Evolutionary conservation across 2,797 vertebrate species (phyloP).

Genomic region (Pangasius macronema): DNA sequence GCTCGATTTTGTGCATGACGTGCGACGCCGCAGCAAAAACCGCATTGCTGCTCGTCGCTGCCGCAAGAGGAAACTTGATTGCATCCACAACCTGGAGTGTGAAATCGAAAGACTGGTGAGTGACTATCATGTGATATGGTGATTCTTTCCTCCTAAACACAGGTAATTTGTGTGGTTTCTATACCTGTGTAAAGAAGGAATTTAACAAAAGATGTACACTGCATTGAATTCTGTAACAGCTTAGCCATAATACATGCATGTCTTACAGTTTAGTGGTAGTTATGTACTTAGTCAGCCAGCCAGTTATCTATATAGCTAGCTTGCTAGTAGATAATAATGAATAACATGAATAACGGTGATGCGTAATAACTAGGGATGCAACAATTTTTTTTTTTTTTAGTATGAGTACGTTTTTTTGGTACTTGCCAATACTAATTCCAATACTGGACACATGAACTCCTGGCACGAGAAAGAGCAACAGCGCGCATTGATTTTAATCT

Average conservation of each 20-base stretch:
- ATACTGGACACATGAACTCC: background rate
- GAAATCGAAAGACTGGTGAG: conserved; percentile 95
- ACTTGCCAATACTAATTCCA: background rate
- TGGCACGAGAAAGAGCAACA: background rate
- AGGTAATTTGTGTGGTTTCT: background rate
- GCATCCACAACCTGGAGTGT: conserved; percentile 91
- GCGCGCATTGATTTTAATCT: background rate
- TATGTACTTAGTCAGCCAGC: background rate
- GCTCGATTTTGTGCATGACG: conserved; percentile 91
- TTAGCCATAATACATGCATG: background rate
- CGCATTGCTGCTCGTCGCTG: conserved; percentile 95
- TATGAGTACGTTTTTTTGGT: background rate
- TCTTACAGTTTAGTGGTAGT: background rate
- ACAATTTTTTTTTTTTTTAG: background rate
- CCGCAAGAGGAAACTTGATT: conserved; percentile 96
- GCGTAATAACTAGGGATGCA: background rate
- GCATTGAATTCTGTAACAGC: background rate
- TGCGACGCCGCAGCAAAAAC: conserved; percentile 94
- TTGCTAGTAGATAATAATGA: background rate
- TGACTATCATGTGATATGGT: background rate
- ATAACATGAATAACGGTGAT: background rate
- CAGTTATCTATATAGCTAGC: background rate
- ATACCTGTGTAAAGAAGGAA: background rate
- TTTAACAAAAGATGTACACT: background rate
- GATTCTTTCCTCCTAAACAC: background rate